These are phyloP conservation scores for Azorinus chamasolen DNA, from an alignment of 2,888 invertebrate species.

Conservation along the genomic window DNA sequence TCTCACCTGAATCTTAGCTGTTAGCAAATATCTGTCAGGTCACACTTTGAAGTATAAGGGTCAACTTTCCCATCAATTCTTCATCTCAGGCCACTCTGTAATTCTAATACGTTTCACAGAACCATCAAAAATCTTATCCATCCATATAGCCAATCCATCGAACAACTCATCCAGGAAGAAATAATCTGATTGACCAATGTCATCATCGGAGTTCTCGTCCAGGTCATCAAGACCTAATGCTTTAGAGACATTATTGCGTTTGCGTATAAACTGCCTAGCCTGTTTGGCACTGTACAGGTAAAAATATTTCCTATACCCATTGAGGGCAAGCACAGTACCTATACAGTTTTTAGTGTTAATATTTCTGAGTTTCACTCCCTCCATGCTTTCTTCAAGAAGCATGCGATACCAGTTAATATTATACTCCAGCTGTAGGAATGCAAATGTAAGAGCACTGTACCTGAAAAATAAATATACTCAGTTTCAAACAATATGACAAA, in stretches of 20 bases:
- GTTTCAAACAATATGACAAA: too few relatives aligned
- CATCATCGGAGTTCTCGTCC: conserved; percentile 64
- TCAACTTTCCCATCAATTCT: conserved; percentile 7
- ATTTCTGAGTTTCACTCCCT: conserved; percentile 93
- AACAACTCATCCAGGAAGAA: conserved; percentile 77
- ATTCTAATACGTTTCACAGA: conserved; percentile 97
- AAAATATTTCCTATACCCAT: conserved; percentile 98
- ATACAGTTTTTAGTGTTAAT: conserved; percentile 96
- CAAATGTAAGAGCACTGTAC: conserved; percentile 98
- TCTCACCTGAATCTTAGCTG: too few relatives aligned
- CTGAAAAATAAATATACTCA: conserved; percentile 88
- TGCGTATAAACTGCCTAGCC: conserved; percentile 72
- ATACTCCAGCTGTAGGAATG: conserved; percentile 96
- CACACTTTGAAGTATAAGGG: too few relatives aligned
- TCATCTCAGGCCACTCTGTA: conserved; percentile 95
- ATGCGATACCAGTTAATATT: conserved; percentile 97
- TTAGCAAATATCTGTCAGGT: too few relatives aligned
- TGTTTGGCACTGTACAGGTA: conserved; percentile 95
- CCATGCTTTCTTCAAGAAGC: conserved; percentile 90
- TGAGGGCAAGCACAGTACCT: conserved; percentile 95
- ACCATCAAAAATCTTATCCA: conserved; percentile 98
- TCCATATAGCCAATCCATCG: conserved; percentile 97
- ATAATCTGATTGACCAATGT: conserved; percentile 66
- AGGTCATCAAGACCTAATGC: conserved; percentile 76
- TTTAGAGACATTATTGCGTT: conserved; percentile 68